phyloP scores from a whole-genome alignment of 2,113 vertebrate species.

The Eulemur rufifrons region DNA sequence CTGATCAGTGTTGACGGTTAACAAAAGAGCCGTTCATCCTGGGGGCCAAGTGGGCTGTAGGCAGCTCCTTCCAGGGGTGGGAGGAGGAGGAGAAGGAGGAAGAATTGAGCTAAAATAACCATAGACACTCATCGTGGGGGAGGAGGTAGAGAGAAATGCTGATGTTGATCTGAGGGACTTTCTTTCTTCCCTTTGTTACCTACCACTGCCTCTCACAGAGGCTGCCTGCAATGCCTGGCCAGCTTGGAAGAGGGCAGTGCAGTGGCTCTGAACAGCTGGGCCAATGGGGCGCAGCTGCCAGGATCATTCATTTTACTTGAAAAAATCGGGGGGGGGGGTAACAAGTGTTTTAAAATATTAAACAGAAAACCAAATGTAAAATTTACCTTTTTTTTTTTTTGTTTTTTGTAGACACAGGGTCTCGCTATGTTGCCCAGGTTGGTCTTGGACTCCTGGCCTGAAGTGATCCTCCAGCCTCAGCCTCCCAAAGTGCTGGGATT shows the following conservation, averaged over 20 bases:
- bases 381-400: background rate
- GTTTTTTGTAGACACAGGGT: background rate
- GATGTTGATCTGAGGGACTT: background rate
- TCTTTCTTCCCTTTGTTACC: background rate
- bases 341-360: background rate
- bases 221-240: background rate
- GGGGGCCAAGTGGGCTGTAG: conserved; percentile 47
- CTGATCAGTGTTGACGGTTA: background rate
- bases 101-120: conserved; percentile 54
- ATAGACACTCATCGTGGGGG: background rate
- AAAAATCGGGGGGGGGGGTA: background rate
- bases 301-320: background rate
- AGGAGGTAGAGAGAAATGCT: background rate
- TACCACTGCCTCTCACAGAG: background rate
- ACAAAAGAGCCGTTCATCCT: conserved; percentile 70
- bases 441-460: background rate
- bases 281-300: background rate
- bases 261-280: background rate
- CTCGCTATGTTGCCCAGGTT: background rate
- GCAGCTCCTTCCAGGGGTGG: conserved; percentile 44
- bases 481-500: background rate
- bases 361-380: background rate
- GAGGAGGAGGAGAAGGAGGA: background rate
- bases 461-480: background rate
- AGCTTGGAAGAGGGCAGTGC: background rate